Evolutionary conservation across 1,140 invertebrate genomes (phyloP), one percentile per base, ranked within the genome.

Genomic region (Monomorium pharaonis): DNA sequence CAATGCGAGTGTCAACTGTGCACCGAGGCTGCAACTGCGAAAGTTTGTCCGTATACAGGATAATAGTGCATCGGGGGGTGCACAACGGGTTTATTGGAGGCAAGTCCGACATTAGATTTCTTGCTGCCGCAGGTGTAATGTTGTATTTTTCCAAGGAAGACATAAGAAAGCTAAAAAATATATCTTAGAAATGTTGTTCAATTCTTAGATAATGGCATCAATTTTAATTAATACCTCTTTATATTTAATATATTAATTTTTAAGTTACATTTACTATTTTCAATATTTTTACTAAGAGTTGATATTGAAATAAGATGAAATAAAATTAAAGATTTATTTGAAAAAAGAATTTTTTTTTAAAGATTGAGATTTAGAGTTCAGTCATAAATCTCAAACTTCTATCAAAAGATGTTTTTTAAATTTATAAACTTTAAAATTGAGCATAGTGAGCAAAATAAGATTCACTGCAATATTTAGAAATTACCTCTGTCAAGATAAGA

Each of bases 381-480:
- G 21, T 33, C 6, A 21, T 42, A 14, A 42, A 9, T 18, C 9
- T 42, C 18, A 14, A 42, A 9, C 12, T 5, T 42, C 18, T 72
- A 30, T 3, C 3, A 7, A 24, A 16, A 72, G 30, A 74, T 16
- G 4, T 37, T 21, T 18, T 65, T 51, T 30, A 51, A 49, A 3
- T 42, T 4, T 78, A 42, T 51, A 51, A 2, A 51, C 9, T 5
- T n/a, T 27, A 65, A 7, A 30, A 14, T 27, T 76, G 6, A 77
- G 10, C 5, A 5, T 62, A 27, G n/a, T 37, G 37, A 37, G 7
- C 37, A 42, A 33, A 33, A 33, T 51, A 60, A 16, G 60, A 47
- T 47, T 37, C 14, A 51, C 3, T 18, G 4, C 49, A 18, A 54
- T 47, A 42, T 88, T 67, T 63, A 88, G 27, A 75, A 83, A 89